Evolutionary conservation across 2,797 vertebrate species (phyloP).

Genomic region (Heteromormyrus szaboi): DNA sequence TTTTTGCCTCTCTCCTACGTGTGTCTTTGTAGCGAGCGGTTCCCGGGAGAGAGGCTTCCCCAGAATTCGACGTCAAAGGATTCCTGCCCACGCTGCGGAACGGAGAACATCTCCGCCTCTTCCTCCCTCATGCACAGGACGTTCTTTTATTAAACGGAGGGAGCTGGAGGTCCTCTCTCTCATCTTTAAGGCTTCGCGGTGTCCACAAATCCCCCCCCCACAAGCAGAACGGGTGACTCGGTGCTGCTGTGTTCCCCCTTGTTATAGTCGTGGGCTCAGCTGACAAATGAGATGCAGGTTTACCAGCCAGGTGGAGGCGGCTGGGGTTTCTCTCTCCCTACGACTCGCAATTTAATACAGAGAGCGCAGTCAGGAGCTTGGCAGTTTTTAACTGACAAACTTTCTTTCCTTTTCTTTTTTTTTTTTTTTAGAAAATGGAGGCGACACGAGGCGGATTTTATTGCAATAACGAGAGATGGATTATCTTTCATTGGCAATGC

Average conservation of each 20-base stretch:
- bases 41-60: constrained; percentile 90
- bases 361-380: constrained; percentile 46
- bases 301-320: constrained; percentile 53
- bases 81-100: constrained; percentile 83
- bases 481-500: neutral
- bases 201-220: constrained; percentile 21
- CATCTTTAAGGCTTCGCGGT: constrained; percentile 47
- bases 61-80: constrained; percentile 90
- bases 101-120: constrained; percentile 74
- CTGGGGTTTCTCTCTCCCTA: constrained; percentile 53
- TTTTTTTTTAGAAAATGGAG: neutral
- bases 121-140: constrained; percentile 51
- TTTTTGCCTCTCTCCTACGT: constrained; percentile 57
- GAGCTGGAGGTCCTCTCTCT: constrained; percentile 53
- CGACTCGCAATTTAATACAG: constrained; percentile 48
- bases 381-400: constrained; percentile 16
- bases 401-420: neutral
- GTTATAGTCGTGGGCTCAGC: constrained; percentile 61
- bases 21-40: constrained; percentile 66
- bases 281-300: constrained; percentile 71
- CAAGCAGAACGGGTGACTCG: constrained; percentile 12
- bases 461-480: constrained; percentile 14
- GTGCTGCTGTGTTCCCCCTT: constrained; percentile 66
- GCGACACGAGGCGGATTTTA: constrained; percentile 11
- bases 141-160: constrained; percentile 68